Evolutionary conservation across 2,113 vertebrate genomes (phyloP).

Genomic region (Eptatretus burgeri): DNA sequence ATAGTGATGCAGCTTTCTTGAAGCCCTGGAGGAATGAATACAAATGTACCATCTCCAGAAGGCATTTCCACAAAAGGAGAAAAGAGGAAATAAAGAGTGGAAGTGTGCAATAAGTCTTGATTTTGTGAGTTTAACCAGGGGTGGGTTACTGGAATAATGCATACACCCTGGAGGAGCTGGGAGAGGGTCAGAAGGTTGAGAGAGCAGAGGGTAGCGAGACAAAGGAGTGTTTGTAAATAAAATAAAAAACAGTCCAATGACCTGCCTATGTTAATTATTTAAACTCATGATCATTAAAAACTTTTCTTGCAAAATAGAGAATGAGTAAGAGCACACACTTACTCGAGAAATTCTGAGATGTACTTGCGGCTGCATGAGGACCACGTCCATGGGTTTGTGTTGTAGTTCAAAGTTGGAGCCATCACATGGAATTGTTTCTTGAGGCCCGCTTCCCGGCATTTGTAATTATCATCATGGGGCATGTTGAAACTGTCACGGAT

Average conservation of each 20-base stretch:
- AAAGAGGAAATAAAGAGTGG: too few relatives aligned
- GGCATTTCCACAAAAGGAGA: too few relatives aligned
- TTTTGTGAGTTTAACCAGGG: too few relatives aligned
- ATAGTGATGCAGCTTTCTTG: too few relatives aligned
- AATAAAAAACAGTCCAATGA: too few relatives aligned
- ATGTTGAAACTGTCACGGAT: constrained; percentile 46
- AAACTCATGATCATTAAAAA: too few relatives aligned
- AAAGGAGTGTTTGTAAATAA: neutral
- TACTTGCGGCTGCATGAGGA: constrained; percentile 92
- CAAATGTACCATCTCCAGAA: too few relatives aligned
- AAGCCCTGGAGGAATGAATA: too few relatives aligned
- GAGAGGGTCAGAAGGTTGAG: neutral
- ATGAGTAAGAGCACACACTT: constrained; percentile 19
- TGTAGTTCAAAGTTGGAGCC: constrained; percentile 75
- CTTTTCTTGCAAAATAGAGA: too few relatives aligned
- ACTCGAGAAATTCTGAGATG: constrained; percentile 90
- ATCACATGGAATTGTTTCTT: constrained; percentile 78
- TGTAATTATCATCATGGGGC: constrained; percentile 76
- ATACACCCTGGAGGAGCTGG: neutral
- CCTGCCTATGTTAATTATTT: too few relatives aligned
- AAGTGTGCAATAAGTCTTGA: too few relatives aligned
- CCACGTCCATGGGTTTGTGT: constrained; percentile 86
- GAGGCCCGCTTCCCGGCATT: constrained; percentile 54
- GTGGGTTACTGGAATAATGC: too few relatives aligned
- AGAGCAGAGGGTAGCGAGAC: neutral